Evolutionary conservation across 2,113 vertebrate genomes (phyloP), one percentile per base, ranked within the genome.

Genomic region (Glareola pratincola): DNA sequence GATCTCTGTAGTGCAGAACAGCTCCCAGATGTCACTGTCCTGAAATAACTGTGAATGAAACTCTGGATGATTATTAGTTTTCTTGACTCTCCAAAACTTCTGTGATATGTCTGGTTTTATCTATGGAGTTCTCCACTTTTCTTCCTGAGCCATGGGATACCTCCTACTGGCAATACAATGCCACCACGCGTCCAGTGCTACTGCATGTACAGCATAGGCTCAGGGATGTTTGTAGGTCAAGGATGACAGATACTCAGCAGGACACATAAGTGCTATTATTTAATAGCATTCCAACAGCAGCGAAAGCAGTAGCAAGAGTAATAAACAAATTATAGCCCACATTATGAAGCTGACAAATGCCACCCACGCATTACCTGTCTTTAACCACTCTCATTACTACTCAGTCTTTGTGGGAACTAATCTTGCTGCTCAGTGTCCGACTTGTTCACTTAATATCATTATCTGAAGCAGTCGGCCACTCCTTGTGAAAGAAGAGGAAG

Each of bases 341-440:
- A 85, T 94, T 95, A 96, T 92, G 93, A 95, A 96, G 92, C 80
- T 95, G 95, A 97, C 88, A 92, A 91, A 90, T 86, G 76, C 92
- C 94, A 94, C 97, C 95, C 94, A 93, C 95, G 95, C 88, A 68
- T 96, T 97, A 97, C 93, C 85, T 96, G 93, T 85, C 91, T 92
- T 87, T 95, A 96, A 97, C 94, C 91, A 82, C 96, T 82, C 90
- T 97, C 96, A 92, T 96, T 97, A 96, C 86, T 96, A 77, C n/a
- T 32, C 64, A 82, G 93, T 41, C 87, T 94, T 97, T 96, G 90
- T 97, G 97, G 96, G 96, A 97, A 96, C 89, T 90, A 84, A 97
- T 95, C 89, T 87, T 73, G 62, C 76, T 95, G 85, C 56, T 89
- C 43, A 75, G 68, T 90, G 93, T 92, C 96, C 56, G 2, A 81